phyloP scores from a whole-genome alignment of 2,888 invertebrate species.

The Cenopis cana region DNA sequence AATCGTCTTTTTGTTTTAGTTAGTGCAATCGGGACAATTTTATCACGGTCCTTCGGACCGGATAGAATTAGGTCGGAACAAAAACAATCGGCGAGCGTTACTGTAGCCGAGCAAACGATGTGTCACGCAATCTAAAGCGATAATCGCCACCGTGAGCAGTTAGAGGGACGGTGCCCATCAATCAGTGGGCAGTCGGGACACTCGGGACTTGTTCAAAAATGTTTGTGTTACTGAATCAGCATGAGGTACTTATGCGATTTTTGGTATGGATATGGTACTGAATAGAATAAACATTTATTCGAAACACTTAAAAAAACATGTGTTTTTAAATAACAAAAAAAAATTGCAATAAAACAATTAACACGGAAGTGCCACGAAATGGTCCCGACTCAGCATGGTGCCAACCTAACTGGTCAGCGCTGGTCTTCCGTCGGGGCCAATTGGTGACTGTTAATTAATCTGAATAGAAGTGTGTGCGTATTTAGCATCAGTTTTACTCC shows the following conservation, averaged over 20 bases:
- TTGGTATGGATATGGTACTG: background rate
- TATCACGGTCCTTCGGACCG: slow-evolving; percentile 26
- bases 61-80: slow-evolving; percentile 41
- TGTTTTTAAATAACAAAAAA: too few species aligned
- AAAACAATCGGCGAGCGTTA: slow-evolving; percentile 43
- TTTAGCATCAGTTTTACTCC: background rate
- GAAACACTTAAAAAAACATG: too few species aligned
- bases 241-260: background rate
- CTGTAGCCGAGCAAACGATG: slow-evolving; percentile 62
- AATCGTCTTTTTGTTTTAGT: background rate
- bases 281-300: too few species aligned
- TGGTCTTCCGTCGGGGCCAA: too few species aligned
- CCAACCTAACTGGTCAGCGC: too few species aligned
- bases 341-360: too few species aligned
- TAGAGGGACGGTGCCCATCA: slow-evolving; percentile 64
- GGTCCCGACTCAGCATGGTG: too few species aligned
- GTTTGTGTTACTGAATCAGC: slow-evolving; percentile 29
- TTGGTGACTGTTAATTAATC: background rate
- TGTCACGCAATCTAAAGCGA: slow-evolving; percentile 66
- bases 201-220: slow-evolving; percentile 31
- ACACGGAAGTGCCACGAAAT: too few species aligned
- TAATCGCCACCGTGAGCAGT: slow-evolving; percentile 59
- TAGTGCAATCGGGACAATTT: slow-evolving; percentile 10
- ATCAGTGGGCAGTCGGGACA: slow-evolving; percentile 56
- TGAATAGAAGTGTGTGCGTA: background rate